phyloP scores from a whole-genome alignment of 30 jellyfish, hydroid and myxozoan genomes.

The Catostylus mosaicus region DNA sequence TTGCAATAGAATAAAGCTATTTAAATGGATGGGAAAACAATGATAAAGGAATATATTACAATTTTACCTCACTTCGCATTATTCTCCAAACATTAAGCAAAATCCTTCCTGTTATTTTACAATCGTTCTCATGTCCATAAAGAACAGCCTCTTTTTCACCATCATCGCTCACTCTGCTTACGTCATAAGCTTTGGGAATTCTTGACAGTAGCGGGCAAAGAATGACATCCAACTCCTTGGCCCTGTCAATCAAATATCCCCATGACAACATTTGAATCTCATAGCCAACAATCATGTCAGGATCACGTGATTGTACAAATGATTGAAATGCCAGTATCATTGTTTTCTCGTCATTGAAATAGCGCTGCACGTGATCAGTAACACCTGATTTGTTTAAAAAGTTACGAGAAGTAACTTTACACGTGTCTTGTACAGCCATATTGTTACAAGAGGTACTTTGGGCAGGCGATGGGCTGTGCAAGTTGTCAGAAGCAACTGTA shows the following conservation, averaged over 20 bases:
- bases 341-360: conserved; percentile 66
- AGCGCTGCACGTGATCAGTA: conserved; percentile 39
- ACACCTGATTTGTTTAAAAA: conserved; percentile 53
- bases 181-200: conserved; percentile 54
- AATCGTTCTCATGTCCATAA: conserved; percentile 74
- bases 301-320: conserved; percentile 78
- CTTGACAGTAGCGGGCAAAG: conserved; percentile 83
- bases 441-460: not conserved
- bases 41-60: not conserved
- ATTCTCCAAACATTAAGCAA: conserved; percentile 94
- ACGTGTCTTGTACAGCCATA: not conserved
- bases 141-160: conserved; percentile 43
- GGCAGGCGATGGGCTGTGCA: no score
- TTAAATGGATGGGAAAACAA: not conserved
- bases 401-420: not conserved
- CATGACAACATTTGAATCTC: conserved; percentile 96
- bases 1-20: no score
- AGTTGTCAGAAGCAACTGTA: not conserved
- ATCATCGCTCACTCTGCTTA: conserved; percentile 20
- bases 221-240: conserved; percentile 74
- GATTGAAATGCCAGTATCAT: conserved; percentile 77
- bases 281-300: conserved; percentile 92
- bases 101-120: conserved; percentile 83
- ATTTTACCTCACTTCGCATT: conserved; percentile 94
- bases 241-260: conserved; percentile 96